Conservation (phyloP, 2,888 invertebrate genomes). For the Calliopum simillimum region DNA sequence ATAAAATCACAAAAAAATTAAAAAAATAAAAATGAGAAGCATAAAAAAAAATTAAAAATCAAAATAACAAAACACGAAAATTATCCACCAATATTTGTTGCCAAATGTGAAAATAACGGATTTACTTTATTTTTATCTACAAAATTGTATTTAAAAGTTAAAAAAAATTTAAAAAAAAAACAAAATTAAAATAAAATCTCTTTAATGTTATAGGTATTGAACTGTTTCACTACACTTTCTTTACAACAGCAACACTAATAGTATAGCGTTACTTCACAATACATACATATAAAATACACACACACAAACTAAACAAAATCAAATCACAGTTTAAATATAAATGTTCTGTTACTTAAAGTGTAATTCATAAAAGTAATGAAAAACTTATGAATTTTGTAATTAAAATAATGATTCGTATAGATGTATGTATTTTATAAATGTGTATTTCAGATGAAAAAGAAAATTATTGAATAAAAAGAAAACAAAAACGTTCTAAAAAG, state of each 20-base stretch:
- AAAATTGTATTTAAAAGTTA: not conserved
- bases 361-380: not conserved
- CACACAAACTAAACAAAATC: not conserved
- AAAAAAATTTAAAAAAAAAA: constrained; percentile 11
- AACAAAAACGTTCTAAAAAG: too few relatives aligned
- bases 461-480: constrained; percentile 23
- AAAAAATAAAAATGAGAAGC: constrained; percentile 11
- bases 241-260: not conserved
- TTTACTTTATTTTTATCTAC: constrained; percentile 27
- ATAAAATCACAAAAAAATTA: constrained; percentile 10
- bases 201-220: not conserved
- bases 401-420: constrained; percentile 31
- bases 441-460: constrained; percentile 38
- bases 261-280: not conserved
- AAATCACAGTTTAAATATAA: too few relatives aligned
- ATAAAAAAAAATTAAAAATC: constrained; percentile 30
- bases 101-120: not conserved
- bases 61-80: constrained; percentile 23
- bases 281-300: not conserved
- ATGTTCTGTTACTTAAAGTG: not conserved
- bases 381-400: constrained; percentile 22
- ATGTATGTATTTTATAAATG: constrained; percentile 44
- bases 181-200: not conserved
- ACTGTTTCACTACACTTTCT: not conserved
- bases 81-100: not conserved